A percentile compares a stretch with the other conserved stretches of the same genome.
phyloP scores from a whole-genome alignment of 2,888 invertebrate species.

The Cataglyphis cursor region DNA sequence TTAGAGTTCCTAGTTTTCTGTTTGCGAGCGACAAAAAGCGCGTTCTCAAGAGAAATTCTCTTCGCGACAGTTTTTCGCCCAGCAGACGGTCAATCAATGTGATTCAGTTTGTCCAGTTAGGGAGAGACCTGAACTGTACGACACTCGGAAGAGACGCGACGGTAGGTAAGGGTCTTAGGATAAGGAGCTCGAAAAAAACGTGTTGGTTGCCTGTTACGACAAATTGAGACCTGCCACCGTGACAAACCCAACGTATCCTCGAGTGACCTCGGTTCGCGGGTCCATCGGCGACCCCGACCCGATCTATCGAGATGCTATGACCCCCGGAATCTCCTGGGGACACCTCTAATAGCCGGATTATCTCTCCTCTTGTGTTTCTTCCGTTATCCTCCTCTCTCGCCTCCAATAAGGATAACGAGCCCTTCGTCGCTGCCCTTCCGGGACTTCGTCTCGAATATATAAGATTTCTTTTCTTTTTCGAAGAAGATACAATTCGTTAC shows the following conservation, averaged over 20 bases:
- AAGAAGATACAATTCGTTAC: not conserved
- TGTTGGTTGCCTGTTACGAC: conserved; percentile 84
- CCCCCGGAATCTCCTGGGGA: conserved; percentile 84
- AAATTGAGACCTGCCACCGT: conserved; percentile 84
- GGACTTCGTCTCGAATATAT: conserved; percentile 54
- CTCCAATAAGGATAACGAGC: conserved; percentile 82
- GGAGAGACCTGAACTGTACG: conserved; percentile 63
- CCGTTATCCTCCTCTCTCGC: conserved; percentile 64
- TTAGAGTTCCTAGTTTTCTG: conserved; percentile 10
- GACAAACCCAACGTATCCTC: conserved; percentile 79
- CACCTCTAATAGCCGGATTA: conserved; percentile 86
- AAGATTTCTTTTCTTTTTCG: not conserved
- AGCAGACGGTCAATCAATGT: conserved; percentile 83
- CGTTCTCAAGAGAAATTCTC: conserved; percentile 17
- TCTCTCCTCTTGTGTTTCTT: conserved; percentile 81
- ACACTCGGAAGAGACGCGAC: conserved; percentile 61
- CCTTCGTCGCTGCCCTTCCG: conserved; percentile 60
- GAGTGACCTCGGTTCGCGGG: conserved; percentile 80
- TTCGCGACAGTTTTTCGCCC: conserved; percentile 40
- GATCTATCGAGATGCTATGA: conserved; percentile 81
- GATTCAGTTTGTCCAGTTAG: conserved; percentile 84
- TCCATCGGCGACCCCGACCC: conserved; percentile 78
- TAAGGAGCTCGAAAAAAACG: conserved; percentile 78
- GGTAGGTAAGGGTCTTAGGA: conserved; percentile 75
- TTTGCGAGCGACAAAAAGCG: conserved; percentile 36